Evolutionary conservation across 2,113 vertebrate genomes (phyloP), one percentile per base, ranked within the genome.

Genomic region (Papio anubis): DNA sequence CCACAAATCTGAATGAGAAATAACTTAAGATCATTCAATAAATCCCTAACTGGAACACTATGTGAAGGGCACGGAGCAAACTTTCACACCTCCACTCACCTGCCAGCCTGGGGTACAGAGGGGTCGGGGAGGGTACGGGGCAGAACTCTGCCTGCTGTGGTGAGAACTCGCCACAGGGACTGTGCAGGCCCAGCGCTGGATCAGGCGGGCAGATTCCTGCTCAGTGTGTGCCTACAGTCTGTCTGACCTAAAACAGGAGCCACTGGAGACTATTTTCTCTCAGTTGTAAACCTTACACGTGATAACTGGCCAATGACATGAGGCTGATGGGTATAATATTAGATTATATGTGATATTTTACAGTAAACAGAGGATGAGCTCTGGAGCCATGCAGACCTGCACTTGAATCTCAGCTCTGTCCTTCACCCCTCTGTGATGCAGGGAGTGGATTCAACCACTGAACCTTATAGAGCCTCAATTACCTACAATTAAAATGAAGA

Each of bases 401-500:
- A 27, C 2, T 76, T 32, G 5, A 25, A 21, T 20, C n/a, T 68
- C n/a, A 11, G 9, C 70, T 23, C 16, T 52, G 81, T 9, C 5
- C 1, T 38, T 89, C 12, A 43, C 45, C 88, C 13, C 50, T n/a
- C 32, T 17, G 14, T n/a, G 38, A 57, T 4, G 3, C 66, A 68
- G 32, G 66, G 66, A 68, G 32, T 16, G 12, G 43, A 35, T 25
- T n/a, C 66, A n/a, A 18, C 38, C 20, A 43, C 2, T 0, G n/a
- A 27, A 5, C 4, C 1, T 13, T 5, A 43, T 2, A 78, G 66
- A 72, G 25, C 30, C 20, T 76, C 20, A 3, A 20, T 45, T 6
- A 45, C n/a, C 43, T n/a, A 5, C 0, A 3, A 32, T 14, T 32
- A 3, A 6, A 13, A 18, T 1, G 21, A 64, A 43, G 59, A 3